Evolutionary conservation across 1,140 invertebrate genomes (phyloP), one percentile per base, ranked within the genome.

Genomic region (Psix sp.): DNA sequence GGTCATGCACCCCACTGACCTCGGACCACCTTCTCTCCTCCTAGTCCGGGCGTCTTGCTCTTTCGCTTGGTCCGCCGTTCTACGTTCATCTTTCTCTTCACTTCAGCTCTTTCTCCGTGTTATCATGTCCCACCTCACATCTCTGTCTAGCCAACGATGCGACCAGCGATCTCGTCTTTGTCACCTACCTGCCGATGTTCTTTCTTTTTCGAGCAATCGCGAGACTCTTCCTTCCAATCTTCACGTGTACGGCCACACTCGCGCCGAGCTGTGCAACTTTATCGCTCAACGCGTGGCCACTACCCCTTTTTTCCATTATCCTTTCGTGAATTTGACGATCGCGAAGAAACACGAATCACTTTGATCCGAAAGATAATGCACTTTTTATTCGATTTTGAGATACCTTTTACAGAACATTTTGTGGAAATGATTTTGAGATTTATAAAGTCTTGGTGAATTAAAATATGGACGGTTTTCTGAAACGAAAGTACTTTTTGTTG

Each of bases 1-100:
- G 84, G 83, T 86, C 84, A 86, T 86, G 80, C 81, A 86, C 84
- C 84, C 80, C 83, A 82, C 83, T 86, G 84, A 86, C 84, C 84
- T 86, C 84, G 84, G 83, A 84, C 81, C 83, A 84, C 82, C 82
- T 80, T 82, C 80, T 80, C 77, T 77, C 63, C 72, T 63, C 71
- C 40, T 38, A 21, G 62, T 26, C 59, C 49, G 15, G 21, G 33
- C 56, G 39, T 73, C 33, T 39, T 48, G 66, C 51, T 72, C 38
- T 45, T 24, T 38, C 49, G 15, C 11, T 36, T 26, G 20, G 39
- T 65, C 63, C 57, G 36, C 21, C 33, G 13, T 10, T 35, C 33
- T 35, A 2, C 13, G 2, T 11, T 11, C 2, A 11, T 11, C 33
- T 11, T 13, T 3, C 5, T 11, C 33, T 13, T 0, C n/a, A 20